phyloP scores from a whole-genome alignment of 2,888 invertebrate genomes.

The Glyphotaelius pellucidus region DNA sequence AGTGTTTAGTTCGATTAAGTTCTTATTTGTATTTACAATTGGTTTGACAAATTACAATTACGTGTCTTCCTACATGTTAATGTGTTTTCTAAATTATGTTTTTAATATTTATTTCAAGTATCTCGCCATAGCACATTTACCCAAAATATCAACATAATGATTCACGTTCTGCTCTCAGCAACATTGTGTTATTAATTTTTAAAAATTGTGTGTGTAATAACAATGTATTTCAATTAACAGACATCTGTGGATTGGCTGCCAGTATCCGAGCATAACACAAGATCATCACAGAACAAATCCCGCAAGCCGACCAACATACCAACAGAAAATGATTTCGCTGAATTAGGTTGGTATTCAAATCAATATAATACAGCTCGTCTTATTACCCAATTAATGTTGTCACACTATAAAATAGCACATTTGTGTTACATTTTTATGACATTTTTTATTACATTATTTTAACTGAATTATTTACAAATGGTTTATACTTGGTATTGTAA shows the following conservation, averaged over 20 bases:
- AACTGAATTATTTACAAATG: background rate
- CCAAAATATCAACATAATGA: background rate
- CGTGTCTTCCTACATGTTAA: background rate
- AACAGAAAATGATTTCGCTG: slow-evolving; percentile 75
- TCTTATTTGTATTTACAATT: background rate
- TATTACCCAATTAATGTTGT: background rate
- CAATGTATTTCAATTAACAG: slow-evolving; percentile 68
- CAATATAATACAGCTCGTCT: background rate
- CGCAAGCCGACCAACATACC: slow-evolving; percentile 73
- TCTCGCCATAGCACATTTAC: background rate
- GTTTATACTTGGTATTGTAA: background rate
- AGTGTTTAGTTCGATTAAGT: background rate
- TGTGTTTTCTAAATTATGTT: background rate
- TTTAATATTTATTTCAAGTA: background rate
- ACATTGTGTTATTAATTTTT: background rate
- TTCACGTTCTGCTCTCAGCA: background rate
- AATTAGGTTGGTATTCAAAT: slow-evolving; percentile 71
- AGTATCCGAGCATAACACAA: slow-evolving; percentile 76
- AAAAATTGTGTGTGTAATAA: background rate
- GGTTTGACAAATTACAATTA: background rate
- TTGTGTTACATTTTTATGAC: too few relatives aligned
- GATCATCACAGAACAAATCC: slow-evolving; percentile 75
- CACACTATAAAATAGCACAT: too few relatives aligned
- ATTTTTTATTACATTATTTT: background rate
- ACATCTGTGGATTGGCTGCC: slow-evolving; percentile 77